Base-by-base conservation (phyloP, 2,888 invertebrate genomes). In the Parnassius glacialis region DNA sequence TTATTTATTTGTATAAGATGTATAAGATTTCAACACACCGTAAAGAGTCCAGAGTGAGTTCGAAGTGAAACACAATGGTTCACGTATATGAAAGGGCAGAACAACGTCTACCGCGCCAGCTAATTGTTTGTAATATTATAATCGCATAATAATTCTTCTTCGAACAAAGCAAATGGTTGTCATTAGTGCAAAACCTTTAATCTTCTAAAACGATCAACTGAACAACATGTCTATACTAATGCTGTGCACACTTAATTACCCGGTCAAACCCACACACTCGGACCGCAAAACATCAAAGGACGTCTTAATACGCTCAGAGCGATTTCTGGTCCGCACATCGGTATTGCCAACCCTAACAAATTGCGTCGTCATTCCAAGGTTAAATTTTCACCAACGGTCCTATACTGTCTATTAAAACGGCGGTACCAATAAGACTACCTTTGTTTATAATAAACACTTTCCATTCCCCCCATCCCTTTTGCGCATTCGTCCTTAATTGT, bases 401-500 rank as follows among this genome's bases (percentile, higher is more conserved):
- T 48, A 11, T 83, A 87, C 87, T 85, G 87, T 85, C 81, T 77
- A 82, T 83, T 80, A 82, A 82, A 81, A 76, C 79, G 74, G 76
- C 75, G 78, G 74, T 85, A 87, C 88, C 90, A 89, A 89, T 89
- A 88, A 89, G 87, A 86, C 88, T 85, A 79, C 87, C 90, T 88
- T 88, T 90, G 90, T 88, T 90, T 90, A 90, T 89, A 85, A 90
- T 90, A 90, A 90, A 90, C 90, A 89, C 87, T 87, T 89, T 85
- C 85, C 75, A 84, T 81, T 78, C 65, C 65, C 52, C 57, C 68
- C 69, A 50, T 84, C 84, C 71, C 76, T 68, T 52, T 84, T 71
- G 16, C 64, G 61, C 78, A 52, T 12, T 25, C 52, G 13, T 13
- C 47, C 45, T 42, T n/a, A n/a, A 34, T 56, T 62, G 51, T 79